phyloP scores from a whole-genome alignment of 2,113 vertebrate genomes.

The Arenaria interpres region DNA sequence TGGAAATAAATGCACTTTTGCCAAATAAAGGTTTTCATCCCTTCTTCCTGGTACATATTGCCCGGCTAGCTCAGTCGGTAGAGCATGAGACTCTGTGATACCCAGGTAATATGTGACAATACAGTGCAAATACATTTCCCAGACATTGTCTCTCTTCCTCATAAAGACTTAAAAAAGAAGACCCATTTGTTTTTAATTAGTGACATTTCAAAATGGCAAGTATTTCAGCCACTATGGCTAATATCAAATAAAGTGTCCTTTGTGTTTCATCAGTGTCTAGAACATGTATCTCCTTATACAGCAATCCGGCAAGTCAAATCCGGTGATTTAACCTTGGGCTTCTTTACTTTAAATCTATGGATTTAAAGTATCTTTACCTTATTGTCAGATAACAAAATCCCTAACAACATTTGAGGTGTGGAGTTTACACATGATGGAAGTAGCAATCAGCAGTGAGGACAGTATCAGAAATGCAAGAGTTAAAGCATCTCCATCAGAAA shows the following conservation, averaged over 20 bases:
- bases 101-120: background rate
- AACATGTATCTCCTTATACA: rapidly evolving
- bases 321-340: background rate
- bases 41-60: background rate
- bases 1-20: background rate
- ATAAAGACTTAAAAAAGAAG: background rate
- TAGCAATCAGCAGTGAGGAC: background rate
- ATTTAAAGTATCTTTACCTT: background rate
- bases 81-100: conserved; percentile 91
- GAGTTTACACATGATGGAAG: background rate
- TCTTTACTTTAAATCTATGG: background rate
- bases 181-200: background rate
- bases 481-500: background rate
- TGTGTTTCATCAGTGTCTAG: background rate
- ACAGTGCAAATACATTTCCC: background rate
- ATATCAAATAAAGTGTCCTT: background rate
- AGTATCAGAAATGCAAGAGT: background rate
- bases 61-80: conserved; percentile 93
- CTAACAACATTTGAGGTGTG: background rate
- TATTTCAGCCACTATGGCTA: background rate
- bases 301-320: background rate
- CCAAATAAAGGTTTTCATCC: background rate
- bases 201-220: background rate
- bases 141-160: background rate
- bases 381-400: background rate